Base-by-base conservation (phyloP, 2,113 vertebrate genomes). In the Xenus cinereus region DNA sequence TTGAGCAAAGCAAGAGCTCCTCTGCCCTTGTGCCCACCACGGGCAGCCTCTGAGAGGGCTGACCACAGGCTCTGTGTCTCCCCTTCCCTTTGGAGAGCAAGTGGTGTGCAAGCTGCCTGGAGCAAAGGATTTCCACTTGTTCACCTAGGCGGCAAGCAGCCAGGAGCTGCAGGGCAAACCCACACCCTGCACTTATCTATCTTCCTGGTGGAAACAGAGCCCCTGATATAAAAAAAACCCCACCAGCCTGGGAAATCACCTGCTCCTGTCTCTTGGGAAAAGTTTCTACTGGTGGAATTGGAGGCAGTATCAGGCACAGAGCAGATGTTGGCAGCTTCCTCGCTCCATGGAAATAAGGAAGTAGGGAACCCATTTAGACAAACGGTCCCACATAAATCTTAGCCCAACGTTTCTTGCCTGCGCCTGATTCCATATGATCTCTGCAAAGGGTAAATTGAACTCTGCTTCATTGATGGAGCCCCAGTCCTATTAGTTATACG, bases 331-430 rank as follows among this genome's bases (percentile, higher is more conserved):
- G 69, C 62, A 46, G 75, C 79, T 96, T 93, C 84, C 84, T 81
- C 0, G 7, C 80, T 91, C 62, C 39, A 43, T 43, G 80, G 68
- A 96, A 96, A 93, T 90, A 83, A 45, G 94, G 93, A 96, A 94
- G 85, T 73, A 93, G 71, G 95, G 84, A 93, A 64, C 56, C 60
- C 64, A 54, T 89, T 96, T 76, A 91, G 85, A 89, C 90, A 91
- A 95, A 86, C 46, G 59, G 77, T 77, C 78, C 92, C 94, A 80
- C 92, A 79, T 93, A 95, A 95, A 94, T 96, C 86, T 96, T 94
- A 79, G 62, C 71, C 50, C 1, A 8, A 63, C 3, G 10, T 81
- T 86, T 90, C 85, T 95, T 60, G 80, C 81, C 83, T 66, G 54
- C 48, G 41, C 67, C 84, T 3, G 6, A 37, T 86, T 60, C 39